Evolutionary conservation across 2,888 invertebrate species (phyloP), one percentile per base, ranked within the genome.

Genomic region (Lysandra bellargus): DNA sequence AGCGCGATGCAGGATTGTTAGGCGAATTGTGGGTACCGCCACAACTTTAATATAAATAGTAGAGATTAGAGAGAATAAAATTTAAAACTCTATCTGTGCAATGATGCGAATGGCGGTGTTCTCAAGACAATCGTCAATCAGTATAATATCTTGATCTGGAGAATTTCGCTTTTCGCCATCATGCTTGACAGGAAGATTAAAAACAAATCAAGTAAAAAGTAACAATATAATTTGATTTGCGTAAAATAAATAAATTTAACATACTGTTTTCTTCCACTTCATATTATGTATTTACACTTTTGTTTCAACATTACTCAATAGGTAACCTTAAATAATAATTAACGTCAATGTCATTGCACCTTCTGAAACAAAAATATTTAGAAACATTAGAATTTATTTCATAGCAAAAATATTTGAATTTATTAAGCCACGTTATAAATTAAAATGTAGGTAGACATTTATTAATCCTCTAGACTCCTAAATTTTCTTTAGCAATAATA

Each of bases 361-460:
- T 94, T 94, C 94, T 94, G 91, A 85, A 93, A 93, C 82, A 86
- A 87, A 84, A 81, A 64, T 79, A 61, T 72, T 78, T 17, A 57
- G 12, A 61, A 37, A 40, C 4, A 40, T 17, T 44, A 57, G 37
- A 57, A 78, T 40, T 17, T 23, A 44, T 23, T 40, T 4, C 1
- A 77, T 23, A 57, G 40, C 40, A n/a, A 72, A 69, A 75, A 78
- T 78, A 73, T 14, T 74, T 14, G 7, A 61, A 23, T 61, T 23
- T 9, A 49, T 12, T 49, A 49, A 9, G 49, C 9, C 49, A 12
- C 57, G 57, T 57, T 57, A 17, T 57, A 57, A 57, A 4, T 49
- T 49, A 12, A 49, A 49, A 49, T 49, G 9, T 9, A 9, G 9
- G 44, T 44, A 44, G 9, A 40, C 40, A 40, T 40, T 40, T 6